These are phyloP conservation scores for Pelusios castaneus DNA, from an alignment of 2,113 vertebrate species.

Conservation along the genomic window DNA sequence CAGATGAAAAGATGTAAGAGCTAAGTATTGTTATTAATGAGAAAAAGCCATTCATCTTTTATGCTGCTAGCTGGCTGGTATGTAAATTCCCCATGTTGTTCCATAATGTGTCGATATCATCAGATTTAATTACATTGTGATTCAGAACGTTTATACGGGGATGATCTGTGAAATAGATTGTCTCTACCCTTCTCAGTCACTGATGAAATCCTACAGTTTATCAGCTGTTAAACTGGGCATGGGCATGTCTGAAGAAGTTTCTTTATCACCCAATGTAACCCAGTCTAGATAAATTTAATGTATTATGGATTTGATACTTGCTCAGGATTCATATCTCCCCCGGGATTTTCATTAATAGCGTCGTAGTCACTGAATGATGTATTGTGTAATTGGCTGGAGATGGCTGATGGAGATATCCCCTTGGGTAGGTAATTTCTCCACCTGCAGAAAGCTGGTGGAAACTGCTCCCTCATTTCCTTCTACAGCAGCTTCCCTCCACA, in stretches of 20 bases:
- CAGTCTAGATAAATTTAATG: conserved; percentile 37
- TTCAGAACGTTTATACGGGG: conserved; percentile 1
- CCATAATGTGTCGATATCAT: not conserved
- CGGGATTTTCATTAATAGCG: conserved; percentile 55
- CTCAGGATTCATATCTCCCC: conserved; percentile 36
- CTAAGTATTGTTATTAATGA: not conserved
- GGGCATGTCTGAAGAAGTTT: not conserved
- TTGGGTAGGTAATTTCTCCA: not conserved
- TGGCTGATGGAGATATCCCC: not conserved
- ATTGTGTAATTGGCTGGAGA: not conserved
- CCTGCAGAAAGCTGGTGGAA: not conserved
- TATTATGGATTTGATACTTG: conserved; percentile 45
- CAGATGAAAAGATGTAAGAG: not conserved
- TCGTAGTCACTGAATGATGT: not conserved
- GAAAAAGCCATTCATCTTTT: not conserved
- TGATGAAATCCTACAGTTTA: conserved; percentile 6
- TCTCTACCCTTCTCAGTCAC: not conserved
- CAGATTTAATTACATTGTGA: not conserved
- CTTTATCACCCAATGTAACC: conserved; percentile 29
- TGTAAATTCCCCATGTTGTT: conserved; percentile 1
- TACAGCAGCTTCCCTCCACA: not conserved
- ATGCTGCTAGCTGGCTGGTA: not conserved
- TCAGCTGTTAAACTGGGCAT: not conserved
- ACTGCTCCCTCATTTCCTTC: not conserved
- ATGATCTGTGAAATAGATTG: not conserved